Percentiles rank a stretch among this genome's conserved stretches.
These are phyloP conservation scores for Upupa epops DNA, from an alignment of 2,113 vertebrate species.

Conservation along the genomic window DNA sequence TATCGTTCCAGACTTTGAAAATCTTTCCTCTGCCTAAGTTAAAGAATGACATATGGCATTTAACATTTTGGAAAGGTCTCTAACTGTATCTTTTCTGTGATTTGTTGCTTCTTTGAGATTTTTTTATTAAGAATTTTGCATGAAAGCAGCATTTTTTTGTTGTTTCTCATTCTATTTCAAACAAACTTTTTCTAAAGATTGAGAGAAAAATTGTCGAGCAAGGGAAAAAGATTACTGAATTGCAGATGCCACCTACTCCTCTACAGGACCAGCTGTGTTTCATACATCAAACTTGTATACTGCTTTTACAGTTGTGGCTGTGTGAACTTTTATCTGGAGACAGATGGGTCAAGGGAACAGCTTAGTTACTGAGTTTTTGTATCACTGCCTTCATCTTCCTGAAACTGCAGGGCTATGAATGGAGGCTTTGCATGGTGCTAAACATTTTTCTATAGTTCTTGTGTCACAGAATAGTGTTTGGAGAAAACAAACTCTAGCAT, in stretches of 20 bases:
- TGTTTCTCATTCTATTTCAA: neutral
- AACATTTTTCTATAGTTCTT: neutral
- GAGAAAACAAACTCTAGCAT: neutral
- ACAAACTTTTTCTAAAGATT: neutral
- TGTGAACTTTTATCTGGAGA: neutral
- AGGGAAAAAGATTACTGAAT: neutral
- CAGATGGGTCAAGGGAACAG: neutral
- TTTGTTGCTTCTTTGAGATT: neutral
- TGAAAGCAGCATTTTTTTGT: neutral
- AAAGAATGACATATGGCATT: neutral
- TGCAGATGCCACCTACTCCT: neutral
- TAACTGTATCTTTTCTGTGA: neutral
- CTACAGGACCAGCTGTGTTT: neutral
- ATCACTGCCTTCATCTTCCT: neutral
- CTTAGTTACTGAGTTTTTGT: neutral
- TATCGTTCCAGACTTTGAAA: constrained; percentile 18
- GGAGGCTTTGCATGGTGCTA: neutral
- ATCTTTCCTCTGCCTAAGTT: neutral
- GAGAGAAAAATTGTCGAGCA: neutral
- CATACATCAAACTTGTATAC: neutral
- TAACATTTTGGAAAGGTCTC: neutral
- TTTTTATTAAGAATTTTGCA: neutral
- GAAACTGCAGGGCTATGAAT: neutral
- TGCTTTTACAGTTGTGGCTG: neutral
- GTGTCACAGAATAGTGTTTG: neutral